Evolutionary conservation across 2,113 vertebrate genomes (phyloP).

Genomic region (Atrichornis clamosus): DNA sequence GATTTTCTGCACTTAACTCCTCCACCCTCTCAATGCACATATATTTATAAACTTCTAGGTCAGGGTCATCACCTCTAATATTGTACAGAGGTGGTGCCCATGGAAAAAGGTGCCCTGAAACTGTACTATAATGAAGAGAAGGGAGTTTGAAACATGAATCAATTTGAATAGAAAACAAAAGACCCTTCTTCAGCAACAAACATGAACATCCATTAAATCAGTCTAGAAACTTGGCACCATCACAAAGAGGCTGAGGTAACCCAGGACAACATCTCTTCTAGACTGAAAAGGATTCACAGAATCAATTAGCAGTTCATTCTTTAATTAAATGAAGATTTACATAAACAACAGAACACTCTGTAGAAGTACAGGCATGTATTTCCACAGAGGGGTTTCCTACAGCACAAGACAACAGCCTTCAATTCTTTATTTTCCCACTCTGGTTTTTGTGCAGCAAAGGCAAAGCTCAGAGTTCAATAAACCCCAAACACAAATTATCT

Average conservation of each 20-base stretch:
- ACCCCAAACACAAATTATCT: not conserved
- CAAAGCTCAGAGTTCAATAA: not conserved
- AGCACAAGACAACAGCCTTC: not conserved
- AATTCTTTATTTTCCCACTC: not conserved
- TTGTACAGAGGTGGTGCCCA: not conserved
- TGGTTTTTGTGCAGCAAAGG: not conserved
- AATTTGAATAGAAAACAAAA: not conserved
- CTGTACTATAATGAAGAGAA: not conserved
- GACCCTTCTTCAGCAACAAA: not conserved
- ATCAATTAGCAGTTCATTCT: not conserved
- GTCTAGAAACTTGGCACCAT: not conserved
- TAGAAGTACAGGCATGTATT: not conserved
- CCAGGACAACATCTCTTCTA: not conserved
- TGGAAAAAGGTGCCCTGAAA: not conserved
- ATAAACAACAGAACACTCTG: not conserved
- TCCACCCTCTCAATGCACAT: not conserved
- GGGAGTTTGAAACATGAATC: not conserved
- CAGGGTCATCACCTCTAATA: not conserved
- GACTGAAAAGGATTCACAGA: not conserved
- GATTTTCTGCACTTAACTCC: not conserved
- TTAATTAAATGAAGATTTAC: conserved; percentile 38
- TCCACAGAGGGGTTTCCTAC: not conserved
- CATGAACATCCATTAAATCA: not conserved
- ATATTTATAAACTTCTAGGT: not conserved
- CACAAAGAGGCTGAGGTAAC: not conserved